A percentile compares a stretch with the other conserved stretches of the same genome.
Evolutionary conservation across 2,888 invertebrate genomes (phyloP).

Genomic region (Thecophora atra): DNA sequence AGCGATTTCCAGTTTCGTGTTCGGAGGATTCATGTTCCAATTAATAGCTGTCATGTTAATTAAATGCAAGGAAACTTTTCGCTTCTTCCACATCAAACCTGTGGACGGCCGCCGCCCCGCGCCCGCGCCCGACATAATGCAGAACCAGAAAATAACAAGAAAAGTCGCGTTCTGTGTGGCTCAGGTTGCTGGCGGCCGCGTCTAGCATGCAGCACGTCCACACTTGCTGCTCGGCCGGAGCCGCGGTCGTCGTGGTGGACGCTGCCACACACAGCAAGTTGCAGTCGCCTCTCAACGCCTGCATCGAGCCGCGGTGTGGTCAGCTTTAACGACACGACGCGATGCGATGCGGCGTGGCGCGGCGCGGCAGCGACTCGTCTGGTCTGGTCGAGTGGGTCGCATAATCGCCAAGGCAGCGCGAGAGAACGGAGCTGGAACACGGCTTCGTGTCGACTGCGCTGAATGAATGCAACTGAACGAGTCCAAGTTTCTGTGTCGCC

Average conservation of each 20-base stretch:
- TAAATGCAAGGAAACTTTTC: slow-evolving; percentile 29
- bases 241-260: background rate
- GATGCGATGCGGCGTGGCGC: background rate
- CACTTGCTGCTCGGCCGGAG: slow-evolving; percentile 21
- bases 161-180: slow-evolving; percentile 26
- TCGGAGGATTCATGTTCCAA: slow-evolving; percentile 32
- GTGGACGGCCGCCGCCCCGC: background rate
- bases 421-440: background rate
- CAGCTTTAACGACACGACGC: slow-evolving; percentile 17
- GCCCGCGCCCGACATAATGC: background rate
- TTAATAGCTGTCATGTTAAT: slow-evolving; percentile 40
- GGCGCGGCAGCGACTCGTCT: background rate
- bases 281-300: slow-evolving; percentile 24
- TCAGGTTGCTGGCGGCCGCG: background rate
- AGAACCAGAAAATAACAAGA: slow-evolving; percentile 29
- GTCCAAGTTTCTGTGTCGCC: slow-evolving; percentile 13
- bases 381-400: slow-evolving; percentile 27
- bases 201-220: slow-evolving; percentile 23
- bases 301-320: slow-evolving; percentile 20
- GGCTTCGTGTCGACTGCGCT: slow-evolving; percentile 27
- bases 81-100: background rate
- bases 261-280: slow-evolving; percentile 31
- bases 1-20: slow-evolving; percentile 4
- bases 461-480: slow-evolving; percentile 20
- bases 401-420: slow-evolving; percentile 29